Conservation (phyloP, 2,888 invertebrate species). For the Volucella zonaria region DNA sequence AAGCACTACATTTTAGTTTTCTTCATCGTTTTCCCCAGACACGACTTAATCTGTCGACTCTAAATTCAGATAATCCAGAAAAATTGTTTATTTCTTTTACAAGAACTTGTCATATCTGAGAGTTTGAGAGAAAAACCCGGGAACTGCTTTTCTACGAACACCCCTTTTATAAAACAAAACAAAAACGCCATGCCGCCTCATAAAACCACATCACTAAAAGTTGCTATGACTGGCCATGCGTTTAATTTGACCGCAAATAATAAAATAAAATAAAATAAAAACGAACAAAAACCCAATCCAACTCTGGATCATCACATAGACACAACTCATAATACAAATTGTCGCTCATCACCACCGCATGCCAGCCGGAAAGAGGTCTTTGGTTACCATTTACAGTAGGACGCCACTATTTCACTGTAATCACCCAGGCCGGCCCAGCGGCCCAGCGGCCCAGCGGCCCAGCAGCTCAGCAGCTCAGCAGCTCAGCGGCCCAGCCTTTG, state of each 20-base stretch:
- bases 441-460: too few species aligned
- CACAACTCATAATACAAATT: constrained; percentile 6
- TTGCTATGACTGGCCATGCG: constrained; percentile 69
- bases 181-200: neutral
- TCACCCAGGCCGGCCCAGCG: constrained; percentile 28
- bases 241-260: constrained; percentile 57
- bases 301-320: constrained; percentile 20
- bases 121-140: neutral
- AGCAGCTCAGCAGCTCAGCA: too few species aligned
- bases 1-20: too few species aligned
- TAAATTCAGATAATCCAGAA: too few species aligned
- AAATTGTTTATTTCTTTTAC: too few species aligned
- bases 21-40: too few species aligned
- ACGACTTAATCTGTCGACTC: too few species aligned
- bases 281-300: constrained; percentile 17
- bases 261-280: neutral
- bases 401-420: neutral
- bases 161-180: constrained; percentile 16
- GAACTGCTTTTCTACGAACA: constrained; percentile 14
- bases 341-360: constrained; percentile 48
- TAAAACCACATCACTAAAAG: constrained; percentile 55
- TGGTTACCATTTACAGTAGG: constrained; percentile 57
- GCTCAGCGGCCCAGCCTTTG: constrained; percentile 41
- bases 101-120: too few species aligned
- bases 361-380: constrained; percentile 63